phyloP scores from a whole-genome alignment of 2,888 invertebrate species.

The Metallyticus violacea region DNA sequence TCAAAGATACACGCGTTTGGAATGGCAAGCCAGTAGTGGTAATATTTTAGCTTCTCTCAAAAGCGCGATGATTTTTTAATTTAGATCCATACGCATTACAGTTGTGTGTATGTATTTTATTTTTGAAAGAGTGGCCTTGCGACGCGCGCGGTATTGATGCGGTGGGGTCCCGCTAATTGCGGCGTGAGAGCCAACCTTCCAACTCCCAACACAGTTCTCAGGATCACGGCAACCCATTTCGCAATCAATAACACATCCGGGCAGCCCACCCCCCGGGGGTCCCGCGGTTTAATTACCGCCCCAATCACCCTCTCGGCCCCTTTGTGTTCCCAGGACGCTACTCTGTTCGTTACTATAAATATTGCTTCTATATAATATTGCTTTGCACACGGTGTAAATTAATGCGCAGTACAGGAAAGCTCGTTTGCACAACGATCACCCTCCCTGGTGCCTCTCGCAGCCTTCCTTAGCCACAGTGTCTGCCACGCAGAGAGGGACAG shows the following conservation, averaged over 20 bases:
- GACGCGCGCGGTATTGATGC: slow-evolving; percentile 7
- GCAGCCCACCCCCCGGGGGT: neutral
- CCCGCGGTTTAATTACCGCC: slow-evolving; percentile 16
- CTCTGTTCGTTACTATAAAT: slow-evolving; percentile 9
- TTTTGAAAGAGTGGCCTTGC: neutral
- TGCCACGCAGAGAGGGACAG: no score
- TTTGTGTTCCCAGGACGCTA: slow-evolving; percentile 13
- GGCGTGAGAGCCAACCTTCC: slow-evolving; percentile 9
- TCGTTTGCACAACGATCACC: neutral
- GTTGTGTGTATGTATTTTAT: neutral
- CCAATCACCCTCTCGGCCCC: slow-evolving; percentile 5
- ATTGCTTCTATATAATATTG: slow-evolving; percentile 19
- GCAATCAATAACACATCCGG: slow-evolving; percentile 13
- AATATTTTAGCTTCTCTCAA: no score
- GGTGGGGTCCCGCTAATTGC: slow-evolving; percentile 10
- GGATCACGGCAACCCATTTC: slow-evolving; percentile 1
- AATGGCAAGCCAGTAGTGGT: no score
- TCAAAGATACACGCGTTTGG: no score
- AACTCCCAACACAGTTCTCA: slow-evolving; percentile 8
- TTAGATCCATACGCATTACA: neutral
- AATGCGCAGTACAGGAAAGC: slow-evolving; percentile 1
- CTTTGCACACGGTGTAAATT: slow-evolving; percentile 15
- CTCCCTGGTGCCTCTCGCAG: neutral
- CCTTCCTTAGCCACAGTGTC: neutral
- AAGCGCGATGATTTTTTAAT: neutral